These are phyloP conservation scores for Agrotis puta DNA, from an alignment of 2,888 invertebrate species.

Conservation along the genomic window DNA sequence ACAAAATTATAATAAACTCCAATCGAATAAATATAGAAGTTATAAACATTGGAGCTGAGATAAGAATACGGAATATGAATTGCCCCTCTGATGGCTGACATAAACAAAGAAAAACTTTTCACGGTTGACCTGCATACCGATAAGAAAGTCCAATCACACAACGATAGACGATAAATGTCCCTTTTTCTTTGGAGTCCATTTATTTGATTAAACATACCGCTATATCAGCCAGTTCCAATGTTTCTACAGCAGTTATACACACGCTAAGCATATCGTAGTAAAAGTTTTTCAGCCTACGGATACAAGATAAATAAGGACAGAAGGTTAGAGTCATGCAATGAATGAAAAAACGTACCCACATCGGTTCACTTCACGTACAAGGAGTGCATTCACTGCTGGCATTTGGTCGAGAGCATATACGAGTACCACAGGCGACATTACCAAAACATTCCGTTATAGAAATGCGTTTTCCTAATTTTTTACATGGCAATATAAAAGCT, in stretches of 20 bases:
- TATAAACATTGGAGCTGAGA: no score
- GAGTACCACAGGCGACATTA: no score
- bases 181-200: constrained; percentile 31
- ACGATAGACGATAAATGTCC: constrained; percentile 13
- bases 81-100: background rate
- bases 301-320: background rate
- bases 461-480: no score
- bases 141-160: constrained; percentile 21
- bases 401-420: no score
- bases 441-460: no score
- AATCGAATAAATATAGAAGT: no score
- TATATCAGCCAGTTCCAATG: constrained; percentile 28
- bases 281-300: constrained; percentile 19
- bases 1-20: no score
- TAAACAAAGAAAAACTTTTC: no score
- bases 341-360: background rate
- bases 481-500: no score
- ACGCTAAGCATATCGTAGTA: constrained; percentile 19
- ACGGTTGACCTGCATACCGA: background rate
- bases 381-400: no score
- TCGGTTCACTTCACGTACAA: background rate
- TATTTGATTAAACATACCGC: constrained; percentile 36
- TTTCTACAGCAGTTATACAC: constrained; percentile 36
- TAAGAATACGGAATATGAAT: no score
- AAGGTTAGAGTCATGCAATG: background rate